These are phyloP conservation scores for Pyrocephalus nanus DNA, from an alignment of 2,797 vertebrate species.

Conservation along the genomic window DNA sequence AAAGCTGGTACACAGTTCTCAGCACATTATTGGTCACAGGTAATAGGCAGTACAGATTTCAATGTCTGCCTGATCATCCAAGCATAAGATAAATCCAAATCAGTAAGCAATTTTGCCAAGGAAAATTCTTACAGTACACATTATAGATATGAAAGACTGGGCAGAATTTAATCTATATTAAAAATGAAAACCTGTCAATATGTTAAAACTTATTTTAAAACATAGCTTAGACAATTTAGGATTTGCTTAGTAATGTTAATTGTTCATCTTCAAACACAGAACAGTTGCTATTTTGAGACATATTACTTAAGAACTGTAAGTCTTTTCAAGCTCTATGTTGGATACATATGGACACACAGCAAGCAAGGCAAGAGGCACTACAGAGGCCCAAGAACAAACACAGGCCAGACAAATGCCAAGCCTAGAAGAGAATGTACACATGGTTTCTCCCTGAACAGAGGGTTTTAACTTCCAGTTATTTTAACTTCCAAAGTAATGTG, in stretches of 20 bases:
- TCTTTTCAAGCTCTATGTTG: neutral
- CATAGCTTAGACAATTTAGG: neutral
- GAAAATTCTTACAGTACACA: neutral
- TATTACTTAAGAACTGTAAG: neutral
- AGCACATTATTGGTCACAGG: neutral
- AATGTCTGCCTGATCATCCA: neutral
- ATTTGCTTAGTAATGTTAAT: neutral
- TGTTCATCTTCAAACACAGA: neutral
- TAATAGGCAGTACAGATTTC: neutral
- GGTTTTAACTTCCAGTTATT: neutral
- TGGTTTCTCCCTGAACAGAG: neutral
- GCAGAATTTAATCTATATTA: neutral
- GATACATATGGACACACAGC: neutral
- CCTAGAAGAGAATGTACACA: neutral
- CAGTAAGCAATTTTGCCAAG: neutral
- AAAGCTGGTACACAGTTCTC: neutral
- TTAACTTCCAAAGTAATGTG: neutral
- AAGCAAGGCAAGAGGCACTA: neutral
- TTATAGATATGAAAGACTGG: neutral
- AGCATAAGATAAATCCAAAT: neutral
- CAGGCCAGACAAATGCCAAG: neutral
- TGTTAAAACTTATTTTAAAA: neutral
- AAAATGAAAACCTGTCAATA: neutral
- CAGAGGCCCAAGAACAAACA: neutral
- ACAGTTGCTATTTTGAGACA: accelerated